Base-by-base conservation (phyloP, 2,888 invertebrate species). In the Dastarcus helophoroides region DNA sequence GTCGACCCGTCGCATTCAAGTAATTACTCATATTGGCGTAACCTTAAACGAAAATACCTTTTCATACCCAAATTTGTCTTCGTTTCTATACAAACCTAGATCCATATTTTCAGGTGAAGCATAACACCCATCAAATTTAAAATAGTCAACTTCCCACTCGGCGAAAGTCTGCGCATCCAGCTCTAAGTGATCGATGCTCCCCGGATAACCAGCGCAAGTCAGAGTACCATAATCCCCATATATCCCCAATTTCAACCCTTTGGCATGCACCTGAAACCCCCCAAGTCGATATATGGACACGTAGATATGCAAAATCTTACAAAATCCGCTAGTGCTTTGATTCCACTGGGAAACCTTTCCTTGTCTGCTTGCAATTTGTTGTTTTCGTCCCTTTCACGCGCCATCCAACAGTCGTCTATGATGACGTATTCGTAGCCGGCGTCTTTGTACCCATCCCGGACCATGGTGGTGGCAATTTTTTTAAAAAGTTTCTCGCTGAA, bases 111-210 rank as follows among this genome's bases (percentile, higher is more conserved):
- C n/a, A n/a, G n/a, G n/a, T n/a, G n/a, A n/a, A 5, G 77, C 67
- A 50, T 81, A 70, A 54, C 88, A 88, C 1, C 84, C 86, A 49
- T 88, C 88, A 21, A 86, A 60, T 60, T 86, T 86, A 23, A 88
- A 63, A 50, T 82, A 82, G 55, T 88, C 86, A 0, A 83, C 76
- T 5, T 67, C 74, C 86, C 85, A 86, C 12, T 73, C 71, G 1
- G 79, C 81, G 51, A 85, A 80, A 0, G 78, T 78, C 34, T 76
- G 57, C 0, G 82, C 78, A 50, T 86, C 86, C 2, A 61, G 44
- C 47, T 73, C 63, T 44, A 80, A 66, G 47, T 77, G 64, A 2
- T 70, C 70, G 4, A 74, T 57, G 30, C 78, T 75, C 2, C 85
- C 86, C 0, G 85, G 85, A 54, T 79, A 85, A 0, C 82, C 80